Base-by-base conservation (phyloP, 2,888 invertebrate genomes). In the Scrobipalpa atriplicella region DNA sequence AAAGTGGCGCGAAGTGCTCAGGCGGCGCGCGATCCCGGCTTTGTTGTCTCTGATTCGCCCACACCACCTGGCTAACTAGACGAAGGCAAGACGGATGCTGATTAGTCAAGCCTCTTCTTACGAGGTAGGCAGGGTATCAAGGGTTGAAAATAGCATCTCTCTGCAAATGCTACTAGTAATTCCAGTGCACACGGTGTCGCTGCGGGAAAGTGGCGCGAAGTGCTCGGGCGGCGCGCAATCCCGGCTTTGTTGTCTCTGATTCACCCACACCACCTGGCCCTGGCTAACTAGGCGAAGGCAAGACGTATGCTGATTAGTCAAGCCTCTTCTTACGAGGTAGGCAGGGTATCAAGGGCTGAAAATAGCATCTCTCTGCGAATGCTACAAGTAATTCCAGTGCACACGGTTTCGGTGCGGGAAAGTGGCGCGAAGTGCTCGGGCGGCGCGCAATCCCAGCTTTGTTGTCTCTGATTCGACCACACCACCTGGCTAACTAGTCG, bases 41-140 rank as follows among this genome's bases (percentile, higher is more conserved):
- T 90, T 90, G 89, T 90, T 86, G 84, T 85, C 84, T 88, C 86
- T 89, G 86, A 89, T 87, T 89, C 84, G 84, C 80, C 83, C 79
- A 80, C 80, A 80, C 77, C 75, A 69, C 60, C 61, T 16, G 61
- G 61, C 61, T 61, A 61, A 41, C 61, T 39, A 61, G 61, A 18
- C 8, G 9, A 0, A 16, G 19, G 19, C 54, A 13, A 19, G 29
- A 11, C 21, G 7, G 36, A 36, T 29, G 13, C 13, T 3, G n/a
- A n/a, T n/a, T 29, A 29, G 29, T 29, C 29, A 29, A 29, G 29
- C 29, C 29, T 29, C 2, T 29, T 29, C 29, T 29, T 29, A 3
- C 29, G 29, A 29, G 29, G 29, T 29, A 3, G 29, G 29, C 5
- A 29, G 29, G 5, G 29, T 5, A 29, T 29, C 29, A 29, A 29